Evolutionary conservation across 2,797 vertebrate species (phyloP).

Genomic region (Kryptopterus vitreolus): DNA sequence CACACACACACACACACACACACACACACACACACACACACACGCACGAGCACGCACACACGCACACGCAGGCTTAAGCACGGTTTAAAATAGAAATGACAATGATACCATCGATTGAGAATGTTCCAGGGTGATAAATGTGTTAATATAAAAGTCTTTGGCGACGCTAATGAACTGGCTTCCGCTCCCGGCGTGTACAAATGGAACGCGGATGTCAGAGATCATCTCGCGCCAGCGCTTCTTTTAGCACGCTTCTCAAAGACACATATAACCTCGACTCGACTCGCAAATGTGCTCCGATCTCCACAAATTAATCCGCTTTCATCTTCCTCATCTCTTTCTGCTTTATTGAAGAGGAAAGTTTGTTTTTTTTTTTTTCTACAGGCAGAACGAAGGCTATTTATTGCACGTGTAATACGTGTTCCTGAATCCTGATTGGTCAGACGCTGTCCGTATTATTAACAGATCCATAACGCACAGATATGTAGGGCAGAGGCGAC

Average conservation of each 20-base stretch:
- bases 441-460: neutral
- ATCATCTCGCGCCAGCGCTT: neutral
- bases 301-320: neutral
- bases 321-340: too few relatives aligned
- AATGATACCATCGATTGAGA: neutral
- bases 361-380: too few relatives aligned
- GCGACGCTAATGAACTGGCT: slow-evolving; percentile 29
- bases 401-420: neutral
- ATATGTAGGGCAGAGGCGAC: neutral
- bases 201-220: slow-evolving; percentile 24
- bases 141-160: slow-evolving; percentile 30
- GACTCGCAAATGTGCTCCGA: neutral
- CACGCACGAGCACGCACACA: slow-evolving; percentile 28
- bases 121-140: slow-evolving; percentile 29
- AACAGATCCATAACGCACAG: too few relatives aligned
- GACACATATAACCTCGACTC: neutral
- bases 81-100: slow-evolving; percentile 30
- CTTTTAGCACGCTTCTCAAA: neutral
- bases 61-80: slow-evolving; percentile 18
- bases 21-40: slow-evolving; percentile 8
- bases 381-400: neutral
- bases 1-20: slow-evolving; percentile 10
- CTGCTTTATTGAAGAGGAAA: neutral
- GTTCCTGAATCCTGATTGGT: neutral
- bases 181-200: slow-evolving; percentile 3